Base-by-base conservation (phyloP, 2,113 vertebrate species). In the Sitta europaea region DNA sequence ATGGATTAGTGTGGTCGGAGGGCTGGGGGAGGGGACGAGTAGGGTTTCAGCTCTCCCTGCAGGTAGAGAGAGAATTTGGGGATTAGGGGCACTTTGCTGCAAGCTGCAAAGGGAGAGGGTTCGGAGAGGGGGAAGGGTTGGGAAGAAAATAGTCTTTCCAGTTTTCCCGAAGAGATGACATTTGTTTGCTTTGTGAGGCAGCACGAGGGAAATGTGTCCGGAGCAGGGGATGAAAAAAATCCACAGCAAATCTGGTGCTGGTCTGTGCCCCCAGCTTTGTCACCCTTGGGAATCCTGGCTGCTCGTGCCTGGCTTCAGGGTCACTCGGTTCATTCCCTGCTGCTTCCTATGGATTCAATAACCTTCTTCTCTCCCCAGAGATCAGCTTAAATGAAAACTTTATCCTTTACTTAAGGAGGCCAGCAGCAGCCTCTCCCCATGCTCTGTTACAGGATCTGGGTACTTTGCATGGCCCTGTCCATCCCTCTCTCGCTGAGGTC, bases 1-100 rank as follows among this genome's bases (percentile, higher is more conserved):
- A 94, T 90, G 88, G 96, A 94, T 96, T 93, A 95, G 85, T 58
- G 71, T 7, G n/a, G n/a, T 94, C 6, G 47, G 84, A 90, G 75
- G 78, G 82, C 83, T 88, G 92, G 88, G 92, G 93, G 92, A 94
- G 78, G 95, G 96, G 78, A 22, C 0, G 88, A 92, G 42, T 91
- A 63, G 73, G 47, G 57, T 90, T 97, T 95, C 95, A 91, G 85
- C 73, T 84, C 74, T 91, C 82, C 91, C 81, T 53, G 53, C 80
- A 97, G 96, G 94, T 95, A 95, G 28, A 66, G 82, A 38, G 90
- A 70, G 87, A 97, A 90, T 75, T 89, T 58, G 79, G 90, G 92
- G 85, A 93, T 95, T 94, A 93, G 84, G 55, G 93, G 67, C 53
- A 51, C 73, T 92, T 95, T 19, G 28, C 48, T 62, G 47, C 68